Evolutionary conservation across 2,888 invertebrate species (phyloP), one percentile per base, ranked within the genome.

Genomic region (Caenorhabditis macrosperma): DNA sequence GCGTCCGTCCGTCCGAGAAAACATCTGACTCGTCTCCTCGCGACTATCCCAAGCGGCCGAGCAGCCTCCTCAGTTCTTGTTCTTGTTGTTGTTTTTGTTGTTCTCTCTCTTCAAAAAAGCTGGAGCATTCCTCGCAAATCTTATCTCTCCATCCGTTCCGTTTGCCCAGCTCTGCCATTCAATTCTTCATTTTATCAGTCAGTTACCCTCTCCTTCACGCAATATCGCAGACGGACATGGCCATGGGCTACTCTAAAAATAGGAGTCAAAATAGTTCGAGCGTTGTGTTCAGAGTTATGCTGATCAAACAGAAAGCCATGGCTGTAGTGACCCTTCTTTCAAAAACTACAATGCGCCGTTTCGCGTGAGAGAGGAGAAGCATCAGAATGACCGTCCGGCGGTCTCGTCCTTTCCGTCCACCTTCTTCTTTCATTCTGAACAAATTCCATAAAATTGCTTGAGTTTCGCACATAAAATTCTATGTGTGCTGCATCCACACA

Each of bases 81-180:
- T 61, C 61, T 67, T 75, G 67, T 75, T 75, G 66, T 67, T 75
- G 61, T 75, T 67, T 75, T 67, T 75, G 67, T 75, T 66, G 64
- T 66, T 59, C 35, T 66, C 59, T 38, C 57, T 44, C 54, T 60
- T 59, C 9, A 17, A 63, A 57, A n/a, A 54, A 46, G 46, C 57
- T 64, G 30, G 50, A 50, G 50, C 38, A 28, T 52, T 28, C 24
- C 54, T 35, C 52, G 52, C 44, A 28, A 44, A 50, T 74, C 64
- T 52, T 60, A 52, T 60, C 46, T 59, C 15, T 33, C 33, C 54
- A 38, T 38, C 38, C 15, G 9, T 38, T 44, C 44, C n/a, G 44
- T 44, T 44, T 44, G 44, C 17, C 44, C 44, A 44, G 44, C 44
- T 44, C n/a, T 30, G 22, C 28, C 41, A 41, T 54, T 52, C 52